Percentiles rank a stretch among this genome's conserved stretches.
Conservation (phyloP, 2,888 invertebrate species). For the Temnothorax rugatulus region DNA sequence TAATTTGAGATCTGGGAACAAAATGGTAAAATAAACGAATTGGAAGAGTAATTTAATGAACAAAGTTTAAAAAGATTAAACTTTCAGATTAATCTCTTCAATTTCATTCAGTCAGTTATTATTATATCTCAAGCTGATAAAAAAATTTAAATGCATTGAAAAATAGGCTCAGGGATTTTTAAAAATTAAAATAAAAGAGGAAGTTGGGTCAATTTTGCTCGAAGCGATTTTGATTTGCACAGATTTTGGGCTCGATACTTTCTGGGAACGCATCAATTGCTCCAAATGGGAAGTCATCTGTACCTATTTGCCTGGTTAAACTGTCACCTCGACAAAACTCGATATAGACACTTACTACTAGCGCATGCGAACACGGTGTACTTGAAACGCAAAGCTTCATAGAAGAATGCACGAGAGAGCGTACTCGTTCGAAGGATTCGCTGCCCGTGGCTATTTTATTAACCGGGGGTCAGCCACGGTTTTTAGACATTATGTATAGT, state of each 20-base stretch:
- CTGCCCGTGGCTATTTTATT: conserved; percentile 13
- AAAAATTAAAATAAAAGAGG: not conserved
- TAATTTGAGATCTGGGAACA: not conserved
- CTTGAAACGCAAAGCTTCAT: conserved; percentile 48
- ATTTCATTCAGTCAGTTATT: not conserved
- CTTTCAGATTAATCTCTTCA: not conserved
- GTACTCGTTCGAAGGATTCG: conserved; percentile 51
- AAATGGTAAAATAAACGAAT: not conserved
- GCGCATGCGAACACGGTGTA: conserved; percentile 56
- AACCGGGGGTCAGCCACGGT: not conserved
- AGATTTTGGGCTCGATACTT: not conserved
- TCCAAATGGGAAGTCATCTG: conserved; percentile 56
- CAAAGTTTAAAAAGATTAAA: not conserved
- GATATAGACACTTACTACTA: conserved; percentile 39
- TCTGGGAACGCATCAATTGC: conserved; percentile 32
- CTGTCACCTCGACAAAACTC: conserved; percentile 57
- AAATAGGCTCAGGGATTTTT: not conserved
- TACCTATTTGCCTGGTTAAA: conserved; percentile 49
- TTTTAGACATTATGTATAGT: conserved; percentile 11
- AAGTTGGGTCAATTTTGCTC: not conserved
- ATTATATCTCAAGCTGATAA: not conserved
- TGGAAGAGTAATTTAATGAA: not conserved
- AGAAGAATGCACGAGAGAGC: conserved; percentile 53
- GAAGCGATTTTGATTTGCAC: conserved; percentile 29
- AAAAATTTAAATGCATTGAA: conserved; percentile 8